Percentiles rank a stretch among this genome's conserved stretches.
Conservation (phyloP, 2,113 vertebrate genomes). For the Catharus fuscescens region DNA sequence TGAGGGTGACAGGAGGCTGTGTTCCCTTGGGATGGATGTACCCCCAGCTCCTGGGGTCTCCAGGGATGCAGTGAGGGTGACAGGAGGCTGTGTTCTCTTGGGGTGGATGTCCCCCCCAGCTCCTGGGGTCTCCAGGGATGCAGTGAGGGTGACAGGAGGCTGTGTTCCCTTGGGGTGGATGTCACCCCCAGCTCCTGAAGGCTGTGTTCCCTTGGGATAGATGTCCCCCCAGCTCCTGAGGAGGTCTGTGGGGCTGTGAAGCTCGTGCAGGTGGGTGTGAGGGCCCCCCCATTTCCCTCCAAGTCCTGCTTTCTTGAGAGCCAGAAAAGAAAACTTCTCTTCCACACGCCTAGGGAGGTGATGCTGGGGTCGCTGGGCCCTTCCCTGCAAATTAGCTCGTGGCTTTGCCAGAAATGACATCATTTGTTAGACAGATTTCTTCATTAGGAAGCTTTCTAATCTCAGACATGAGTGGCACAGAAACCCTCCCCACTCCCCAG, state of each 20-base stretch:
- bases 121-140: too few relatives aligned
- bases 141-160: too few relatives aligned
- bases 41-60: too few relatives aligned
- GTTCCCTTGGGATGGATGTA: too few relatives aligned
- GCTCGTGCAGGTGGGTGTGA: fast-evolving
- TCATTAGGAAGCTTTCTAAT: conserved; percentile 44
- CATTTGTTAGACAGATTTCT: conserved; percentile 35
- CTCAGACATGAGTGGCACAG: neutral
- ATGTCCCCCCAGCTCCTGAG: neutral
- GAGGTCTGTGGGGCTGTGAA: neutral
- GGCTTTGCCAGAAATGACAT: conserved; percentile 34
- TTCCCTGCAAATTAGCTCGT: neutral
- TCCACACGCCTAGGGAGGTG: fast-evolving
- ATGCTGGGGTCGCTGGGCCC: neutral
- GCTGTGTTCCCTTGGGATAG: neutral
- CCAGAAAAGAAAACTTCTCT: neutral
- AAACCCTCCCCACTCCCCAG: neutral
- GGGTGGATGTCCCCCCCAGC: too few relatives aligned
- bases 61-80: too few relatives aligned
- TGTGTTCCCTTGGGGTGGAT: too few relatives aligned
- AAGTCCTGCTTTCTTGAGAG: fast-evolving
- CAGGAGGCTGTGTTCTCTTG: too few relatives aligned
- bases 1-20: too few relatives aligned
- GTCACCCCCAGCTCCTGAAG: neutral
- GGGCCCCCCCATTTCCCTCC: neutral